Evolutionary conservation across 2,888 invertebrate species (phyloP).

Genomic region (Idaea dimidiata): DNA sequence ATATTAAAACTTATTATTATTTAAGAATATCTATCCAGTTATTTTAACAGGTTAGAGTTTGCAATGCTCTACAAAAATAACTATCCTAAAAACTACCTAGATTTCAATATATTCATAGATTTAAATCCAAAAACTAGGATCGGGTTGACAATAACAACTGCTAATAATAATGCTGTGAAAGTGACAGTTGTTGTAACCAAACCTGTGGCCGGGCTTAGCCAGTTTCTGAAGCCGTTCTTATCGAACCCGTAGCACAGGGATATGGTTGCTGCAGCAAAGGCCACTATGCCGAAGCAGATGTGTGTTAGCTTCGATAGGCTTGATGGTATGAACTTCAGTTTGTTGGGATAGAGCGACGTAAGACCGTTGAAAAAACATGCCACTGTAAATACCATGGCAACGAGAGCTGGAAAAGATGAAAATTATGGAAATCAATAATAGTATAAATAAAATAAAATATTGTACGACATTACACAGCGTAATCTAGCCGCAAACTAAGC

Average conservation of each 20-base stretch:
- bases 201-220: slow-evolving; percentile 33
- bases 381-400: slow-evolving; percentile 47
- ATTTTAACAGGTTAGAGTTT: background rate
- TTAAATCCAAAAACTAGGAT: slow-evolving; percentile 43
- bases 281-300: slow-evolving; percentile 48
- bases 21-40: background rate
- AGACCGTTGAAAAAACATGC: slow-evolving; percentile 45
- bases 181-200: slow-evolving; percentile 41
- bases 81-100: slow-evolving; percentile 14
- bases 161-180: slow-evolving; percentile 39
- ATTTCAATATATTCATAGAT: slow-evolving; percentile 27
- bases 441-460: too few species aligned
- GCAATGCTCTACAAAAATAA: background rate
- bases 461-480: too few species aligned
- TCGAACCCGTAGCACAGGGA: slow-evolving; percentile 53
- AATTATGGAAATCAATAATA: background rate
- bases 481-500: too few species aligned
- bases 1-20: background rate
- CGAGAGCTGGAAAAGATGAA: slow-evolving; percentile 41
- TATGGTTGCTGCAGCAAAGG: slow-evolving; percentile 45
- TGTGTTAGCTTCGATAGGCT: slow-evolving; percentile 45
- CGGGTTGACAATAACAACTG: slow-evolving; percentile 52
- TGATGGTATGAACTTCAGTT: slow-evolving; percentile 36
- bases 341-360: slow-evolving; percentile 43
- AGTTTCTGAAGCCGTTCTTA: slow-evolving; percentile 44